phyloP scores from a whole-genome alignment of 1,140 invertebrate species.

The Scaptomyza graminum region DNA sequence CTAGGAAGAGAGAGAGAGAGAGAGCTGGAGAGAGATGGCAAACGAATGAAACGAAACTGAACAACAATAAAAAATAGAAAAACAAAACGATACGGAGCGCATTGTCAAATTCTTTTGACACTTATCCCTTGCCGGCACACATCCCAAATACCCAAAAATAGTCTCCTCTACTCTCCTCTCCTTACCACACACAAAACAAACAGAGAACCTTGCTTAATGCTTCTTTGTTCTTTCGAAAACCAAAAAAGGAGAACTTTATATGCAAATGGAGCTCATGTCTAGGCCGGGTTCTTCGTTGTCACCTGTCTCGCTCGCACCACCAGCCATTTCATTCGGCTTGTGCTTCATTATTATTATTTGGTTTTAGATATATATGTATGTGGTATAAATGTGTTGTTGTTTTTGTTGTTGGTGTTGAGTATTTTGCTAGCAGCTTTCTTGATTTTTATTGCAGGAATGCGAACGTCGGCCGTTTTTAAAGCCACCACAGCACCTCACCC shows the following conservation, averaged over 20 bases:
- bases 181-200: not conserved
- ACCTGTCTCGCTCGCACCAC: slow-evolving; percentile 70
- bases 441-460: slow-evolving; percentile 81
- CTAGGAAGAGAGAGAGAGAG: too few relatives aligned
- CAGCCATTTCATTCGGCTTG: slow-evolving; percentile 46
- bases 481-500: slow-evolving; percentile 54
- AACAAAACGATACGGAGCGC: slow-evolving; percentile 53
- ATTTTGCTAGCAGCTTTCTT: slow-evolving; percentile 66
- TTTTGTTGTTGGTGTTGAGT: slow-evolving; percentile 41
- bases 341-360: slow-evolving; percentile 75
- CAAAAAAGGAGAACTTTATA: slow-evolving; percentile 40
- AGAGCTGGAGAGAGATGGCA: slow-evolving; percentile 15
- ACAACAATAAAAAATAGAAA: slow-evolving; percentile 39
- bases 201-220: slow-evolving; percentile 34
- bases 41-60: slow-evolving; percentile 18
- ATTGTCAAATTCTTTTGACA: slow-evolving; percentile 82
- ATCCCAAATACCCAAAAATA: slow-evolving; percentile 1
- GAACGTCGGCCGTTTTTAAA: slow-evolving; percentile 81
- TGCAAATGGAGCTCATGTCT: slow-evolving; percentile 64
- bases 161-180: not conserved
- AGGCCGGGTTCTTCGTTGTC: slow-evolving; percentile 47
- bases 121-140: slow-evolving; percentile 66
- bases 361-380: slow-evolving; percentile 61
- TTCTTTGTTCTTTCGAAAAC: not conserved
- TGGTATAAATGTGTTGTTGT: slow-evolving; percentile 18